phyloP scores from a whole-genome alignment of 2,113 vertebrate species.

The Melanostigma gelatinosum region DNA sequence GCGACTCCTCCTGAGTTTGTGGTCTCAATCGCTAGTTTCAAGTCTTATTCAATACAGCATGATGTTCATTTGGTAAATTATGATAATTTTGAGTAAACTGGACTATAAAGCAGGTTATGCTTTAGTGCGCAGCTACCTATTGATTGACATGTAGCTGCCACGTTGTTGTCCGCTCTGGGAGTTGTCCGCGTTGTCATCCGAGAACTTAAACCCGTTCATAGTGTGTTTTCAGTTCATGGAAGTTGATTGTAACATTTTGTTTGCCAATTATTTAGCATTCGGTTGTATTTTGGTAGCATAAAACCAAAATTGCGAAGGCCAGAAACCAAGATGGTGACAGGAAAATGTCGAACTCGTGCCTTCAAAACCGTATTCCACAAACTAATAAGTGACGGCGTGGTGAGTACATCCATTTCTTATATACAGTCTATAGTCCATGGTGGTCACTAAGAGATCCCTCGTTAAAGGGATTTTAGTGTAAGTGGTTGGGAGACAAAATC shows the following conservation, averaged over 20 bases:
- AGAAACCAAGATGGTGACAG: not conserved
- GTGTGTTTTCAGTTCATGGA: not conserved
- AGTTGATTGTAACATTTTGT: not conserved
- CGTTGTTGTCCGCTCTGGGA: not conserved
- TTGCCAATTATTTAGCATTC: not conserved
- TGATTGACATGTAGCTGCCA: too few relatives aligned
- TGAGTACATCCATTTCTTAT: not conserved
- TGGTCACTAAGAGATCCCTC: not conserved
- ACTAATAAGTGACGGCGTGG: not conserved
- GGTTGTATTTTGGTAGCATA: not conserved
- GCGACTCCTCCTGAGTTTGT: not conserved
- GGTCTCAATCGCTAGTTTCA: not conserved
- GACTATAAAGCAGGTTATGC: not conserved
- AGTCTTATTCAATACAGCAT: not conserved
- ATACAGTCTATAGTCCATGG: not conserved
- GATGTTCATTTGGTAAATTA: not conserved
- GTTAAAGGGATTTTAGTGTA: not conserved
- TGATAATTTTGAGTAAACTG: not conserved
- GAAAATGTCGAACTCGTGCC: not conserved
- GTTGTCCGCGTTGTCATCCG: not conserved
- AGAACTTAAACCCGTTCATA: not conserved
- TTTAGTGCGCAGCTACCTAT: too few relatives aligned
- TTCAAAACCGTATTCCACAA: not conserved
- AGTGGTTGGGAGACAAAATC: not conserved
- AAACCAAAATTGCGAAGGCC: too few relatives aligned